Conservation (phyloP, 2,888 invertebrate species). For the Pilophorus perplexus region DNA sequence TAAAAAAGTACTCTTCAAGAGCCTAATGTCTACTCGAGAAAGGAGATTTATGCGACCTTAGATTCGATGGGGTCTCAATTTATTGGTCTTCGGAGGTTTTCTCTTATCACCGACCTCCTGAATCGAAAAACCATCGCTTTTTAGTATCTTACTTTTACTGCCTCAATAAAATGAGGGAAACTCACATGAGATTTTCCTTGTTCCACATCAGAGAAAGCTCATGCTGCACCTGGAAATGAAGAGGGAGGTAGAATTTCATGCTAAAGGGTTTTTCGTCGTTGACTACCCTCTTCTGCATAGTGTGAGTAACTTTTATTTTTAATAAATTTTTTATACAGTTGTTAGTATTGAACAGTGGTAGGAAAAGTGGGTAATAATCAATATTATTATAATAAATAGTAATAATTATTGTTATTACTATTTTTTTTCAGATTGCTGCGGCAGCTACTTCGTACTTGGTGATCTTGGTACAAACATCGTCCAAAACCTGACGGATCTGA, state of each 20-base stretch:
- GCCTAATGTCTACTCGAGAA: too few relatives aligned
- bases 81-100: too few relatives aligned
- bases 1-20: too few relatives aligned
- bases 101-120: too few relatives aligned
- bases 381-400: background rate
- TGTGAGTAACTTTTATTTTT: background rate
- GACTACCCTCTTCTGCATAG: slow-evolving; percentile 7
- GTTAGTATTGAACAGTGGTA: too few relatives aligned
- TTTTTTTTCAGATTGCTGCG: slow-evolving; percentile 10
- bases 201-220: background rate
- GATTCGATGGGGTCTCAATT: too few relatives aligned
- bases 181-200: too few relatives aligned
- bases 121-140: too few relatives aligned
- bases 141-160: too few relatives aligned
- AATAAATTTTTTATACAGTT: background rate
- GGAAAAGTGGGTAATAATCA: background rate
- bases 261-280: background rate
- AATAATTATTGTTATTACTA: background rate
- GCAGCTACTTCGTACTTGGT: slow-evolving; percentile 8
- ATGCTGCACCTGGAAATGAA: background rate
- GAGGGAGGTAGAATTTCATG: slow-evolving; percentile 2
- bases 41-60: too few relatives aligned
- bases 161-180: too few relatives aligned
- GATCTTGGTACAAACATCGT: slow-evolving; percentile 2
- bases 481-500: background rate